Conservation (phyloP, 1,140 invertebrate species). For the Drosophila insularis region DNA sequence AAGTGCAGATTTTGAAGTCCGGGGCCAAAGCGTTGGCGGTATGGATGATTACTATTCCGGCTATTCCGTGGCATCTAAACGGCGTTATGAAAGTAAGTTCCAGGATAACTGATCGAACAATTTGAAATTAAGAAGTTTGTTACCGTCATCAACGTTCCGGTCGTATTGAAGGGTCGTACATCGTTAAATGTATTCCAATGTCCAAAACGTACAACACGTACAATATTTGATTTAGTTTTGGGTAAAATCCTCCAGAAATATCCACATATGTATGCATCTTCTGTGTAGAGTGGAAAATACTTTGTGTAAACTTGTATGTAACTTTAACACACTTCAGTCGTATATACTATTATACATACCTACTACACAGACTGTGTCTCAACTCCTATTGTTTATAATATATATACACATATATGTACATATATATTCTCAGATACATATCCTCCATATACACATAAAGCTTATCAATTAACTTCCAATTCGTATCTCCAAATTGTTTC, state of each 20-base stretch:
- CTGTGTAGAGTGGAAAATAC: no score
- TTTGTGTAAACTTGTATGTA: not conserved
- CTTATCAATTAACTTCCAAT: slow-evolving; percentile 15
- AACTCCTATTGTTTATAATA: not conserved
- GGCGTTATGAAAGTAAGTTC: slow-evolving; percentile 79
- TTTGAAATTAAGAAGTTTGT: slow-evolving; percentile 4
- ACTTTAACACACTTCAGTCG: not conserved
- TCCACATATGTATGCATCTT: no score
- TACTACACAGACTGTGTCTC: not conserved
- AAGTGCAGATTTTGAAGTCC: slow-evolving; percentile 69
- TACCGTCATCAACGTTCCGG: slow-evolving; percentile 9
- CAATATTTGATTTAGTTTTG: no score
- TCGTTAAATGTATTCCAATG: slow-evolving; percentile 1
- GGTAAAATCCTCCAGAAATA: no score
- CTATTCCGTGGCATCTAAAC: slow-evolving; percentile 65
- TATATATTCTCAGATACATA: slow-evolving; percentile 3
- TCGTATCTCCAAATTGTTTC: slow-evolving; percentile 3
- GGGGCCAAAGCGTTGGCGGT: slow-evolving; percentile 69
- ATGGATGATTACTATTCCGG: slow-evolving; percentile 82
- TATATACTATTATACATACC: not conserved
- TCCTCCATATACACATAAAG: not conserved
- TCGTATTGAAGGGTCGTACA: slow-evolving; percentile 2
- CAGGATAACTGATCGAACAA: not conserved
- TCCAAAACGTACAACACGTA: not conserved
- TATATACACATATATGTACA: not conserved